Evolutionary conservation across 1,140 invertebrate species (phyloP), one percentile per base, ranked within the genome.

Genomic region (Anastatus disparis): DNA sequence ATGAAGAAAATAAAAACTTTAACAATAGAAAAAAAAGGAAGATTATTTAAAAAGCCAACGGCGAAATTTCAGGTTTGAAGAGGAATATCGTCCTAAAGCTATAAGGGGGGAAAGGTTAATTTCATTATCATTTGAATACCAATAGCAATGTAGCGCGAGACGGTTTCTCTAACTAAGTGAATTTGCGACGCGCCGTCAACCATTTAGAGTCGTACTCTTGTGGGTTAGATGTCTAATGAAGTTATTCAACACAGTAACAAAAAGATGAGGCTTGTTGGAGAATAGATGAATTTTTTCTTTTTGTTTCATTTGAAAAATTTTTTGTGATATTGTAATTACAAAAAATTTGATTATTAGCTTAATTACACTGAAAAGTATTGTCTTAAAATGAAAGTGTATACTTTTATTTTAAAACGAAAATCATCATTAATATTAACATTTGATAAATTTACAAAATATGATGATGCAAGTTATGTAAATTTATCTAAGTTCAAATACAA

Each of bases 111-210:
- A 26, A 8, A 44, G 8, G 42, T 29, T n/a, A 61, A 50, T 64
- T 35, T 61, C 44, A 40, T 61, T 63, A 35, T 62, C 58, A 70
- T 70, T 63, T 63, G 58, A 70, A 70, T 70, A 70, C 58, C 68
- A 70, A 70, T 70, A 70, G 26, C 31, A 63, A 55, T 35, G 38
- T 42, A 61, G 24, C 40, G 31, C 46, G 56, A 46, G 61, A 52
- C 31, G 26, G 24, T 52, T 38, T 63, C 40, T 48, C n/a, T 2
- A 44, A 27, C 38, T 46, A 38, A 40, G n/a, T 27, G 12, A 31
- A 48, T 38, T 9, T 26, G 46, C 46, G 61, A 24, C 42, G 27
- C n/a, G 46, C 29, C 26, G 31, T n/a, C 42, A 13, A 44, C 15
- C 10, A 44, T 15, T 50, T 48, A 27, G 35, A 3, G 3, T 35